Evolutionary conservation across 2,113 vertebrate genomes (phyloP).

Genomic region (Neolamprologus modestus): DNA sequence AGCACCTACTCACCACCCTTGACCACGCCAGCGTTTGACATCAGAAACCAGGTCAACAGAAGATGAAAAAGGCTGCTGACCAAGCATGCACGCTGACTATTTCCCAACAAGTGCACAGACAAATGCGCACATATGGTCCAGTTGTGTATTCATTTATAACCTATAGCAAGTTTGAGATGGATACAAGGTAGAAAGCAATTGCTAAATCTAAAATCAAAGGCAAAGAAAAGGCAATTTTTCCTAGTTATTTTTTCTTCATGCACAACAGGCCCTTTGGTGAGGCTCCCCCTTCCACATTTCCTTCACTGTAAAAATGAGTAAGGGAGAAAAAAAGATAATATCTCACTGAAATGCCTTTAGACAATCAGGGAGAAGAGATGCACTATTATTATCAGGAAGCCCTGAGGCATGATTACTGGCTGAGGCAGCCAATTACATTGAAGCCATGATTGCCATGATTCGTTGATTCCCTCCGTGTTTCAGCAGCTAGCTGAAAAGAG

Average conservation of each 20-base stretch:
- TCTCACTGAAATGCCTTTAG: conserved; percentile 18
- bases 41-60: conserved; percentile 53
- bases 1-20: conserved; percentile 6
- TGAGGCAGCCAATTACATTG: conserved; percentile 40
- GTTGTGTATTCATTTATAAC: not conserved
- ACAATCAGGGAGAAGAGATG: conserved; percentile 31
- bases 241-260: conserved; percentile 7
- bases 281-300: not conserved
- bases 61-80: conserved; percentile 28
- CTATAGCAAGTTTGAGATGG: not conserved
- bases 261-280: not conserved
- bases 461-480: conserved; percentile 14
- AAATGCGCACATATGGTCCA: not conserved
- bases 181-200: not conserved
- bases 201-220: conserved; percentile 13
- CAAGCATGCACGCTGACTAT: not conserved
- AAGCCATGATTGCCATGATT: conserved; percentile 35
- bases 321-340: not conserved
- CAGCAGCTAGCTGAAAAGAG: conserved; percentile 24
- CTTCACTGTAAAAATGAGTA: not conserved
- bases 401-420: conserved; percentile 25
- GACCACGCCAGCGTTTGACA: conserved; percentile 35
- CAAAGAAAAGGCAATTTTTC: conserved; percentile 8
- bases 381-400: conserved; percentile 30
- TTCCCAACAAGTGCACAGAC: not conserved